A percentile compares a stretch with the other conserved stretches of the same genome.
These are phyloP conservation scores for Kryptolebias marmoratus DNA, from an alignment of 2,113 vertebrate species.

Conservation along the genomic window DNA sequence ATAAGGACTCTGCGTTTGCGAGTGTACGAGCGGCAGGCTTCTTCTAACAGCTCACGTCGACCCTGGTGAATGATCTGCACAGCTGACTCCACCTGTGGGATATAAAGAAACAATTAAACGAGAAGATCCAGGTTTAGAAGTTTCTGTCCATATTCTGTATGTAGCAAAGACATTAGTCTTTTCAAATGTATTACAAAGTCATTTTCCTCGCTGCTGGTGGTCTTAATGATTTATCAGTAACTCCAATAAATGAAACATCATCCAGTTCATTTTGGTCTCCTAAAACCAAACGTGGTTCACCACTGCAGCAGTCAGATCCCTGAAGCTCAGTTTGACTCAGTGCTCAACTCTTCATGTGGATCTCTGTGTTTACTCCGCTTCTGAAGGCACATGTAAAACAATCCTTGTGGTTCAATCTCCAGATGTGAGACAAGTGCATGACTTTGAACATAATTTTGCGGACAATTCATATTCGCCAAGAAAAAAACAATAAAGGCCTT, in stretches of 20 bases:
- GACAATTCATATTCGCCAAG: no score
- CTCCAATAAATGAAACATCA: slow-evolving; percentile 37
- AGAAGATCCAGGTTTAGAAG: background rate
- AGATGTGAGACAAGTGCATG: no score
- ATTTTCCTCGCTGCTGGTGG: slow-evolving; percentile 26
- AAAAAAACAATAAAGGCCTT: no score
- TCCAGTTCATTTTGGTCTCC: slow-evolving; percentile 47
- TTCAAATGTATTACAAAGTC: no score
- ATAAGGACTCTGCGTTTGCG: slow-evolving; percentile 85
- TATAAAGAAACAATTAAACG: background rate
- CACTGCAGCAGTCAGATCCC: slow-evolving; percentile 41
- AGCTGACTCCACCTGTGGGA: slow-evolving; percentile 68
- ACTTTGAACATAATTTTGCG: no score
- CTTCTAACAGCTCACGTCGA: slow-evolving; percentile 84
- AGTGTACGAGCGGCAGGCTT: slow-evolving; percentile 84
- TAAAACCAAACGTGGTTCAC: slow-evolving; percentile 47
- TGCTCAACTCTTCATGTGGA: slow-evolving; percentile 43
- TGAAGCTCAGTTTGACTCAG: slow-evolving; percentile 30
- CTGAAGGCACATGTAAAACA: no score
- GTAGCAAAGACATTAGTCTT: background rate
- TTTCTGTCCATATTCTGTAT: no score
- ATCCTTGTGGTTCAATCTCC: no score
- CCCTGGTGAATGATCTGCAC: slow-evolving; percentile 84
- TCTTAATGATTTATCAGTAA: slow-evolving; percentile 7
- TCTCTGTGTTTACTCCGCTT: slow-evolving; percentile 30